Conservation (phyloP, 2,113 vertebrate species). For the Danionella cerebrum region DNA sequence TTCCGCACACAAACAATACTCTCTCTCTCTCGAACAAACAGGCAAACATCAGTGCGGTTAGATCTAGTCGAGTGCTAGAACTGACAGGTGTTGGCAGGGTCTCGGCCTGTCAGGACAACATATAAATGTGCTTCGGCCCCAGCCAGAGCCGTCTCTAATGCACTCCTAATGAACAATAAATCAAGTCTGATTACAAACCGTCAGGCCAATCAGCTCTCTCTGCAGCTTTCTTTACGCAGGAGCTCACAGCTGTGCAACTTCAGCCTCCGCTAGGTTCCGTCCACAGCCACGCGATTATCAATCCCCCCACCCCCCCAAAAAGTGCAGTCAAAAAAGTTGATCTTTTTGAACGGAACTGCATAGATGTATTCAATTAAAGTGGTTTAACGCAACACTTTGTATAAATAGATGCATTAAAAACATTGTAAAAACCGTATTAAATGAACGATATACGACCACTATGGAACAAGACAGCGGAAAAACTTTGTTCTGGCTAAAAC, state of each 20-base stretch:
- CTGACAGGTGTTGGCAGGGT: conserved; percentile 93
- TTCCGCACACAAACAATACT: background rate
- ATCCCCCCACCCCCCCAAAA: too few relatives aligned
- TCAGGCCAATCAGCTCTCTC: conserved; percentile 87
- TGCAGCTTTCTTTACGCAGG: conserved; percentile 57
- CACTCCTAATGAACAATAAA: conserved; percentile 99
- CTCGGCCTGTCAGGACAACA: conserved; percentile 82
- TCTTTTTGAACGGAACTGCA: too few relatives aligned
- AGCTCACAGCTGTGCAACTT: conserved; percentile 68
- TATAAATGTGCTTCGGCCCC: conserved; percentile 90
- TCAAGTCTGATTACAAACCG: conserved; percentile 99
- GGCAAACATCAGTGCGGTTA: background rate
- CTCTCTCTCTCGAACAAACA: background rate
- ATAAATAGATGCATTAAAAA: too few relatives aligned
- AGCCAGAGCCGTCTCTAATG: conserved; percentile 90
- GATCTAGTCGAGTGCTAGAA: conserved; percentile 71
- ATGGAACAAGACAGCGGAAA: background rate
- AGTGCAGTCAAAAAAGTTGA: too few relatives aligned
- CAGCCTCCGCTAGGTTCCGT: conserved; percentile 40
- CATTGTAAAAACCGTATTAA: too few relatives aligned
- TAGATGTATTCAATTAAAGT: too few relatives aligned
- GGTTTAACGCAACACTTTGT: too few relatives aligned
- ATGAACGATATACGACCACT: too few relatives aligned
- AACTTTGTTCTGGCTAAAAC: conserved; percentile 57
- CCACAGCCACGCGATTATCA: too few relatives aligned